These are phyloP conservation scores for Callyntrura sp. DNA, from an alignment of 2,888 invertebrate genomes.

Conservation along the genomic window DNA sequence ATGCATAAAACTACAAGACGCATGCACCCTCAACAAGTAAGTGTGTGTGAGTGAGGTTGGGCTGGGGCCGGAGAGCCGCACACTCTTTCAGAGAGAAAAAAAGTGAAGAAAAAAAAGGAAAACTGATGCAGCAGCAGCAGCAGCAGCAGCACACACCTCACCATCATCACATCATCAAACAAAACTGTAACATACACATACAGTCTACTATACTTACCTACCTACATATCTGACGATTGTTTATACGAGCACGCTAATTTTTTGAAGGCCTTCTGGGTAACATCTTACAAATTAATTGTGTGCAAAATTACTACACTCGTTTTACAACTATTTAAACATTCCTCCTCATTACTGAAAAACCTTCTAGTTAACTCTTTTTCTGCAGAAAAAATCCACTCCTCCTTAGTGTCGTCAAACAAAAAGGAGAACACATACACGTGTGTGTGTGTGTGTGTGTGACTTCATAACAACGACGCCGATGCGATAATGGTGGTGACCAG, in stretches of 20 bases:
- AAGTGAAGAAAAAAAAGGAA: background rate
- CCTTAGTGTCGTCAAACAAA: too few species aligned
- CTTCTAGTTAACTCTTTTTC: background rate
- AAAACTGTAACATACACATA: too few species aligned
- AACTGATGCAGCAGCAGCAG: background rate
- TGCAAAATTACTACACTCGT: slow-evolving; percentile 2
- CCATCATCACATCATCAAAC: background rate
- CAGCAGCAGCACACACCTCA: background rate
- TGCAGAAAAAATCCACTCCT: too few species aligned
- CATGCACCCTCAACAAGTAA: background rate
- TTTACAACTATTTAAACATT: background rate
- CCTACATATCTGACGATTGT: background rate
- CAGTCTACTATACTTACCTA: background rate
- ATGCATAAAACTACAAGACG: background rate
- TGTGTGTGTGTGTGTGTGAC: too few species aligned
- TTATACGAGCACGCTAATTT: background rate
- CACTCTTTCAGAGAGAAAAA: background rate
- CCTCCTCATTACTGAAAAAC: background rate
- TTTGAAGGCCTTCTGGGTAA: slow-evolving; percentile 34
- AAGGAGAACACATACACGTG: too few species aligned
- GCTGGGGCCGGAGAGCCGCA: background rate
- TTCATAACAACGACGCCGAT: too few species aligned
- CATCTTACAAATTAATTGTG: slow-evolving; percentile 51
- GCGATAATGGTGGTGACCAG: too few species aligned
- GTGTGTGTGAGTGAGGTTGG: background rate